Evolutionary conservation across 1,140 invertebrate species (phyloP).

Genomic region (Brachionus sp.): DNA sequence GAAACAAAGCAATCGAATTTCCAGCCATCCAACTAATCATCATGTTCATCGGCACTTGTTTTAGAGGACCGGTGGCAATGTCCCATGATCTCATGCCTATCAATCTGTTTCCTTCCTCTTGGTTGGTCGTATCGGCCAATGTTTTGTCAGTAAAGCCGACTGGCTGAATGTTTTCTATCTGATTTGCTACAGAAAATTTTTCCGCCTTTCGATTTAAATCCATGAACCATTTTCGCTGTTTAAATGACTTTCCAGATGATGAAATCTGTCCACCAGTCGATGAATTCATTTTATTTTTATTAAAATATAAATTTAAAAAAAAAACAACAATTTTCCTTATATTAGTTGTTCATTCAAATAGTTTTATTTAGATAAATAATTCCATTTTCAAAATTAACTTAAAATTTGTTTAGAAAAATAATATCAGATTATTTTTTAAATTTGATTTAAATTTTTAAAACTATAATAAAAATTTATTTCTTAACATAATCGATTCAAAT

Average conservation of each 20-base stretch:
- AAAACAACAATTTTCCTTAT: background rate
- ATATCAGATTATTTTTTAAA: too few species aligned
- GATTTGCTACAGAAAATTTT: background rate
- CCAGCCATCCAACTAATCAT: conserved; percentile 99
- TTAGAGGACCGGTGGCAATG: conserved; percentile 85
- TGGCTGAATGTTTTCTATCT: background rate
- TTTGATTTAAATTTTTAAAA: too few species aligned
- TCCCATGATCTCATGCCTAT: conserved; percentile 74
- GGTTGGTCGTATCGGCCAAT: background rate
- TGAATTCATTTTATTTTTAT: background rate
- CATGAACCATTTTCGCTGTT: conserved; percentile 42
- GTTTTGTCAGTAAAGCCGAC: conserved; percentile 8
- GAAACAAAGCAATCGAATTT: conserved; percentile 97
- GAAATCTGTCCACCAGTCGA: background rate
- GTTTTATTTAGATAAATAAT: too few species aligned
- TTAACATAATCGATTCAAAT: too few species aligned
- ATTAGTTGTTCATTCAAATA: too few species aligned
- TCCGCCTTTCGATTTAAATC: conserved; percentile 6
- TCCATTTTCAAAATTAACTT: too few species aligned
- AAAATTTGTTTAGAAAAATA: too few species aligned
- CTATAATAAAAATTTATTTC: too few species aligned
- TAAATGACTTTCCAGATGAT: background rate
- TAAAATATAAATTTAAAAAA: background rate
- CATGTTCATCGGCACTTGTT: conserved; percentile 93
- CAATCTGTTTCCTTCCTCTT: conserved; percentile 37